phyloP scores from a whole-genome alignment of 2,888 invertebrate genomes.

The Luperina testacea region DNA sequence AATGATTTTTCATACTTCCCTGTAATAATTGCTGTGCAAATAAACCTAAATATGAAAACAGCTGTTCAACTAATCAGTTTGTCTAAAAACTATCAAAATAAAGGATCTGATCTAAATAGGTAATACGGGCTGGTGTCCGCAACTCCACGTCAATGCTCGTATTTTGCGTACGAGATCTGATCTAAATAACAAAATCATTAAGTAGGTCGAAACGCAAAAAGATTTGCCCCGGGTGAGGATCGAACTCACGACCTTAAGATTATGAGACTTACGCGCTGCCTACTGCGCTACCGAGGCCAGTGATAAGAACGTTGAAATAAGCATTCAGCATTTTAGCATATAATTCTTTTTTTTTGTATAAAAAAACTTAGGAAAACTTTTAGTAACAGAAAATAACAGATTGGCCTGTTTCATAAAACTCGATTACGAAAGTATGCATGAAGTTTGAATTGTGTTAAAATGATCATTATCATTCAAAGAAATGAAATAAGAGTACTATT shows the following conservation, averaged over 20 bases:
- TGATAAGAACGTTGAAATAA: accelerated
- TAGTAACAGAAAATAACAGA: background rate
- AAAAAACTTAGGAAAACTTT: too few species aligned
- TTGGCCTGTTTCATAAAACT: background rate
- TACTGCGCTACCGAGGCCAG: conserved; percentile 95
- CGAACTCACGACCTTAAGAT: conserved; percentile 99
- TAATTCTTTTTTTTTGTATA: background rate
- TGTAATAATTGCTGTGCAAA: background rate
- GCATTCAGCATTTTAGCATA: background rate
- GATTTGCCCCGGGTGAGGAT: conserved; percentile 96
- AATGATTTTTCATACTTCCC: too few species aligned
- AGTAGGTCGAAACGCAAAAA: conserved; percentile 61
- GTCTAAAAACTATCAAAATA: too few species aligned
- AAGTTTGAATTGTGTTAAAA: background rate
- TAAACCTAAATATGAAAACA: background rate
- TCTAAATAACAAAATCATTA: background rate
- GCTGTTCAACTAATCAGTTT: background rate
- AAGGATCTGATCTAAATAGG: too few species aligned
- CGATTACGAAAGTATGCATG: background rate
- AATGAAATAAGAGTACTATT: background rate
- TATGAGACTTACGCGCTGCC: conserved; percentile 97
- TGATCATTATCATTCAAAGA: background rate
- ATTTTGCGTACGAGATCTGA: too few species aligned
- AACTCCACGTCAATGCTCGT: too few species aligned
- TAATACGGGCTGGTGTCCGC: too few species aligned